Evolutionary conservation across 2,888 invertebrate species (phyloP), one percentile per base, ranked within the genome.

Genomic region (Eulithis prunata): DNA sequence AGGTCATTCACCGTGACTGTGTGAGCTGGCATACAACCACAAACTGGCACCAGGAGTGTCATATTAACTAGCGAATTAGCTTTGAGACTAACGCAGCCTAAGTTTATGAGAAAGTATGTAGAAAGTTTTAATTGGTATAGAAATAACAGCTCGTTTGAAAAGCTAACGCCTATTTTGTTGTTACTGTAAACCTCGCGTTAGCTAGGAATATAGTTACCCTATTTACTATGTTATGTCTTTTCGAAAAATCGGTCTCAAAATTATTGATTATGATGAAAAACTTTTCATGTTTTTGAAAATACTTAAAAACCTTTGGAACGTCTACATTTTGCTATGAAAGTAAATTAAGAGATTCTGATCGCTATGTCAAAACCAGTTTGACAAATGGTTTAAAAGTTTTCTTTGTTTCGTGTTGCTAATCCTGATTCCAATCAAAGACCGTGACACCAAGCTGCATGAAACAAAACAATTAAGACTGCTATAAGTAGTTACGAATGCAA

Each of bases 391-490:
- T 28, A 46, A 65, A 64, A 64, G 66, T 66, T 69, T 8, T 52
- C 54, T 52, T 57, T 55, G 57, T 57, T 65, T 69, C 64, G 64
- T 63, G 71, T 57, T 10, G 60, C 49, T 70, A 67, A 69, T 69
- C 69, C 64, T 45, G 43, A 59, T 57, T 53, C 46, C 54, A 64
- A 55, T 61, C 47, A 68, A 59, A 47, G 57, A 72, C 71, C 74
- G 65, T 72, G 69, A 70, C 70, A 61, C 47, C 28, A 36, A 51
- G 51, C 52, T 67, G 64, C 72, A 72, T 71, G 73, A 56, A 64
- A 71, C 64, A 71, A 72, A 72, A 74, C 72, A 71, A 74, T 74
- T 74, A 74, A 62, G 51, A 64, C 64, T 59, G 45, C 63, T 51
- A 66, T 70, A n/a, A n/a, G n/a, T n/a, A 5, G 41, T 41, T 41